Evolutionary conservation across 2,797 vertebrate genomes (phyloP).

Genomic region (Platalea minor): DNA sequence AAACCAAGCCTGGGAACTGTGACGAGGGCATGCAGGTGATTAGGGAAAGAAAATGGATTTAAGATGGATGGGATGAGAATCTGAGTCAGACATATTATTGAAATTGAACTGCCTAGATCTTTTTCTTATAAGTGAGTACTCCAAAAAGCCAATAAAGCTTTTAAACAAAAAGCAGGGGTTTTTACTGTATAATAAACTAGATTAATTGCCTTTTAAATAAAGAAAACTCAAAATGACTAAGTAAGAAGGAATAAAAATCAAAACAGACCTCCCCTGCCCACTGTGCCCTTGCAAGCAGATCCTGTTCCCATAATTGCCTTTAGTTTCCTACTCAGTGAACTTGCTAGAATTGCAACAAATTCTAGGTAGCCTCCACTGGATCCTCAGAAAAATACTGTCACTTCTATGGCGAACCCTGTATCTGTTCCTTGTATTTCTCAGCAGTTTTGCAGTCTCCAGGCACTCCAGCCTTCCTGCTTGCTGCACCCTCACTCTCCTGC

Average conservation of each 20-base stretch:
- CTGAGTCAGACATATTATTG: conserved; percentile 32
- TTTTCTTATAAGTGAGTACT: neutral
- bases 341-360: neutral
- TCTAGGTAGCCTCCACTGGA: neutral
- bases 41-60: conserved; percentile 48
- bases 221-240: neutral
- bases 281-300: neutral
- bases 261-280: neutral
- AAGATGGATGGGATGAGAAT: conserved; percentile 36
- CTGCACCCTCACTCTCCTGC: neutral
- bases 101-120: conserved; percentile 11
- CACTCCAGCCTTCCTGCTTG: neutral
- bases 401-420: neutral
- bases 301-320: neutral
- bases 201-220: conserved; percentile 34
- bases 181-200: neutral
- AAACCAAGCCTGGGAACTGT: neutral
- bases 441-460: neutral
- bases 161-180: neutral
- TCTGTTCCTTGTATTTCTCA: neutral
- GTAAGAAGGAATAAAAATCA: conserved; percentile 9
- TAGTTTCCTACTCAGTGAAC: neutral
- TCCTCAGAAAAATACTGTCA: neutral
- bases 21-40: neutral
- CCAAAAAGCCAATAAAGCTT: conserved; percentile 37